Base-by-base conservation (phyloP, 2,888 invertebrate species). In the Cantharis lateralis region DNA sequence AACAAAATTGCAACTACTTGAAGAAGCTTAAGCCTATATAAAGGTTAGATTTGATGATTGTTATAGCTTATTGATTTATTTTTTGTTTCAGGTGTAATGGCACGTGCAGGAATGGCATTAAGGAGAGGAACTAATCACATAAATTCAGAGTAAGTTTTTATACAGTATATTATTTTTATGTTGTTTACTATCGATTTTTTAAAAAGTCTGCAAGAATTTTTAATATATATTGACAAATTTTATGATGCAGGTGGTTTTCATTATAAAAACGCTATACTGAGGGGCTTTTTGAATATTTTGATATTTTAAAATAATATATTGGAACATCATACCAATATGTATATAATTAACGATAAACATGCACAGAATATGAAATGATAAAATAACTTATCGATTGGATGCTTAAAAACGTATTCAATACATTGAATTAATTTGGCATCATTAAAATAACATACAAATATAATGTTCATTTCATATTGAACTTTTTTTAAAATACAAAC, bases 81-180 rank as follows among this genome's bases (percentile, higher is more conserved):
- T 70, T 80, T 84, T 83, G 77, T 86, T 87, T 69, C 83, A 87
- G 87, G 91, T 91, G 91, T 91, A 90, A 93, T 93, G 93, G 93
- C 93, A 90, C 92, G 93, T 89, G 92, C 93, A 91, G 93, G 93
- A 87, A 93, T 93, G 91, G 88, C 88, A 83, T 91, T 93, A 90
- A 93, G 93, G 90, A 93, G 92, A 91, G 91, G 91, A 87, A 91
- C 92, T 89, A 93, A 92, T 91, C 92, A 93, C 89, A 92, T 92
- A 89, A 91, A 87, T 85, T 83, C 93, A 87, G 93, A 93, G 93
- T 93, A 89, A 93, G 93, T 93, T 24, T 64, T 72, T 70, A 61
- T 64, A 48, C 10, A 32, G 7, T 48, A n/a, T 48, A n/a, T 48
- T 48, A n/a, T 13, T 48, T n/a, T 48, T 48, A n/a, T 48, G n/a